phyloP scores from a whole-genome alignment of 2,797 vertebrate species.

The Hozukius guyotensis region DNA sequence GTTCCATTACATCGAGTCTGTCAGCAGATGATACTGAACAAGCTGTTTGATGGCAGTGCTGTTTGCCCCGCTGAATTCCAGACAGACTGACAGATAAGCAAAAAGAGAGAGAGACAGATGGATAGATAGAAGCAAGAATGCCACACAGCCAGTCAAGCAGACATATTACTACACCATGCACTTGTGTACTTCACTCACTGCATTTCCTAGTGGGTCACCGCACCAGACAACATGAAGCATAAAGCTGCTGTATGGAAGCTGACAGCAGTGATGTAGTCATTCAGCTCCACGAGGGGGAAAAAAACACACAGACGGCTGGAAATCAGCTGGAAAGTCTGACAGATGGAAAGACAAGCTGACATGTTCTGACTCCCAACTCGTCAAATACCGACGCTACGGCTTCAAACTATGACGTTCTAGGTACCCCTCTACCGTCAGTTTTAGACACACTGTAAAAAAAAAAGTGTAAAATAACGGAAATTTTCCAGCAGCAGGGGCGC shows the following conservation, averaged over 20 bases:
- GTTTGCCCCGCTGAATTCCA: not conserved
- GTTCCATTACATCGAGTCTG: not conserved
- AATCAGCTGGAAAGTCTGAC: not conserved
- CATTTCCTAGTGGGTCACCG: not conserved
- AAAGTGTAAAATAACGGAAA: no score
- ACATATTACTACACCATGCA: not conserved
- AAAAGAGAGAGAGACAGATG: not conserved
- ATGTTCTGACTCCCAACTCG: not conserved
- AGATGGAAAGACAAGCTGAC: not conserved
- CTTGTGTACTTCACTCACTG: no score
- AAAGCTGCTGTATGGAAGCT: not conserved
- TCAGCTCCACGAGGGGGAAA: not conserved
- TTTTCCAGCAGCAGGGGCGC: no score
- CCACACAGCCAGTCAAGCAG: not conserved
- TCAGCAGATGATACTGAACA: not conserved
- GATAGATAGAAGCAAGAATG: not conserved
- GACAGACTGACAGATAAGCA: slow-evolving; percentile 17
- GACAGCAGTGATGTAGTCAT: not conserved
- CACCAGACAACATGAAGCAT: not conserved
- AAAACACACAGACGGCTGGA: not conserved
- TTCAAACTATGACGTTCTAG: no score
- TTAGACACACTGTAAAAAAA: no score
- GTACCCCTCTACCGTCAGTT: no score
- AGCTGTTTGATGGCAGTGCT: not conserved
- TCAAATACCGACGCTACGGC: not conserved